These are phyloP conservation scores for Drosophila repleta DNA, from an alignment of 1,140 invertebrate species.

Conservation along the genomic window DNA sequence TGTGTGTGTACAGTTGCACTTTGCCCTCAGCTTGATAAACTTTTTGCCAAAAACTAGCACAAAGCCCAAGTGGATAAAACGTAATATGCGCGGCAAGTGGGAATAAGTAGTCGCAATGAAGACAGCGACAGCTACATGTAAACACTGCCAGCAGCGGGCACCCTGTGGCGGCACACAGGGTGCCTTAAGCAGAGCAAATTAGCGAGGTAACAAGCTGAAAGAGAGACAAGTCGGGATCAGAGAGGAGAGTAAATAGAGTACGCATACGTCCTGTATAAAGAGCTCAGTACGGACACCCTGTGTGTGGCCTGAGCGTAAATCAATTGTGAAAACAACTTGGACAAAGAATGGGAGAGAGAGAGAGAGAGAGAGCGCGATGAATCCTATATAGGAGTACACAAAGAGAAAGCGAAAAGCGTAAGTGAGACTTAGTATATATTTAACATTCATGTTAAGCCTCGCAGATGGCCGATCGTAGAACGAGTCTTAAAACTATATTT, in stretches of 20 bases:
- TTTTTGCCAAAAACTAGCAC: slow-evolving; percentile 64
- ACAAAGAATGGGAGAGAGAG: too few relatives aligned
- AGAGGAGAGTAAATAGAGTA: neutral
- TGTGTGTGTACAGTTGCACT: slow-evolving; percentile 41
- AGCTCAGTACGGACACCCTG: neutral
- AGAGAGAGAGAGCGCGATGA: too few relatives aligned
- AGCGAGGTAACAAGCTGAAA: neutral
- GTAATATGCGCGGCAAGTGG: slow-evolving; percentile 18
- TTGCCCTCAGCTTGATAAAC: slow-evolving; percentile 49
- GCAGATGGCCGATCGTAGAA: too few relatives aligned
- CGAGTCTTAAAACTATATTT: too few relatives aligned
- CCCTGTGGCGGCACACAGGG: slow-evolving; percentile 6
- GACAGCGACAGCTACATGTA: slow-evolving; percentile 13
- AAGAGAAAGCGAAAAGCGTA: too few relatives aligned
- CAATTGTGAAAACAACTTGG: neutral
- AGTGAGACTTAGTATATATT: too few relatives aligned
- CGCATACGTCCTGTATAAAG: neutral
- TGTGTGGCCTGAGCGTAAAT: neutral
- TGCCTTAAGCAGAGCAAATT: neutral
- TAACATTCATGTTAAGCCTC: too few relatives aligned
- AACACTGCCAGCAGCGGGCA: slow-evolving; percentile 6
- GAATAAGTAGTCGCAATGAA: slow-evolving; percentile 7
- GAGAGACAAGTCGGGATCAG: neutral
- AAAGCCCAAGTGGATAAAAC: slow-evolving; percentile 40
- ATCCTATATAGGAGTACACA: too few relatives aligned